These are phyloP conservation scores for Sarcophaga variegata DNA, from an alignment of 2,888 invertebrate species.

Conservation along the genomic window DNA sequence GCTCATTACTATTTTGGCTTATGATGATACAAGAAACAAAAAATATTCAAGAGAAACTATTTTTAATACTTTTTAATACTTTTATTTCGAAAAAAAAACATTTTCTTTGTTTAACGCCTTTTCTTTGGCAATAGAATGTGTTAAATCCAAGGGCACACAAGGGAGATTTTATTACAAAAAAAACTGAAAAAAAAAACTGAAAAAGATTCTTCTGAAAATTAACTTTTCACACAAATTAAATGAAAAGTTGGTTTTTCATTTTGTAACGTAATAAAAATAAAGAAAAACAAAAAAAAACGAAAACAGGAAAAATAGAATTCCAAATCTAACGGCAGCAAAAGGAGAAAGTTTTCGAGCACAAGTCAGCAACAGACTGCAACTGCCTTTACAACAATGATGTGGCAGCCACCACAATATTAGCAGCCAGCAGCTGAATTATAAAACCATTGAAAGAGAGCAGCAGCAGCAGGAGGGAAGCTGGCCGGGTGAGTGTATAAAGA, in stretches of 20 bases:
- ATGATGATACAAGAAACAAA: slow-evolving; percentile 14
- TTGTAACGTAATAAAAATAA: slow-evolving; percentile 24
- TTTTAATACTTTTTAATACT: neutral
- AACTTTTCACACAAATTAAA: slow-evolving; percentile 69
- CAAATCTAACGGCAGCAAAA: slow-evolving; percentile 19
- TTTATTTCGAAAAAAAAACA: slow-evolving; percentile 1
- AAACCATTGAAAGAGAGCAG: slow-evolving; percentile 31
- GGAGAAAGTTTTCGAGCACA: slow-evolving; percentile 63
- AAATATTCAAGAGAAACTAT: neutral
- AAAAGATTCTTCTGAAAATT: slow-evolving; percentile 62
- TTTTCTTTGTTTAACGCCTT: slow-evolving; percentile 58
- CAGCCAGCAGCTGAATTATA: slow-evolving; percentile 53
- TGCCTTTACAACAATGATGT: slow-evolving; percentile 47
- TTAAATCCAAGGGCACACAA: neutral
- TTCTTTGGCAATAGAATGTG: slow-evolving; percentile 29
- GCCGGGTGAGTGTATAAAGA: slow-evolving; percentile 10
- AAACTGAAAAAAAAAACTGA: neutral
- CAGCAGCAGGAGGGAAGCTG: neutral
- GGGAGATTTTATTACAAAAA: slow-evolving; percentile 6
- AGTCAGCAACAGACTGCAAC: slow-evolving; percentile 62
- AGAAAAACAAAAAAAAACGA: slow-evolving; percentile 5
- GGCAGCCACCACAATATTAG: slow-evolving; percentile 51
- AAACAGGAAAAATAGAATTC: neutral
- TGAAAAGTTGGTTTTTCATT: slow-evolving; percentile 62
- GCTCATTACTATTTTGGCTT: slow-evolving; percentile 32